phyloP scores from a whole-genome alignment of 2,888 invertebrate genomes.

The Shargacucullia verbasci region DNA sequence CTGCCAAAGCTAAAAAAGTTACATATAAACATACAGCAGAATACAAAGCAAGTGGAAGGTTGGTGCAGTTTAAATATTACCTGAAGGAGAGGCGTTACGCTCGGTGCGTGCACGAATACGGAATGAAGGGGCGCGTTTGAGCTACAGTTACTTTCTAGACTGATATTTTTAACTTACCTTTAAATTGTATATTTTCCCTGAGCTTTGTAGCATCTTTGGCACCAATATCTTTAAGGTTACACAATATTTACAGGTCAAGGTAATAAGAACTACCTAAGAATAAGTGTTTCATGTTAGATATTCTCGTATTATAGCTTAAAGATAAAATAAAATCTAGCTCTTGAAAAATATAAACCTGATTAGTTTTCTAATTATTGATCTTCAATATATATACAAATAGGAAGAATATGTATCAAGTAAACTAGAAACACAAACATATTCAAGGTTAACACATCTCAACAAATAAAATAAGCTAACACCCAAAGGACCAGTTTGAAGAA shows the following conservation, averaged over 20 bases:
- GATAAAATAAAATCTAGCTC: too few species aligned
- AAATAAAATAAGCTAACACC: constrained; percentile 22
- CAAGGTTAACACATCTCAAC: background rate
- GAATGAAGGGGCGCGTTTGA: constrained; percentile 58
- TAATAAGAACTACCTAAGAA: too few species aligned
- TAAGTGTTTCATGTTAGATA: too few species aligned
- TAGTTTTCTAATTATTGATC: too few species aligned
- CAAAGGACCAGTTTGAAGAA: constrained; percentile 36
- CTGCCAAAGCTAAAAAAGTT: background rate
- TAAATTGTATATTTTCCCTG: background rate
- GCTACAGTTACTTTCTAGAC: constrained; percentile 13
- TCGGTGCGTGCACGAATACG: constrained; percentile 63
- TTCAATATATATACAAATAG: too few species aligned
- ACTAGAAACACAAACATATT: background rate
- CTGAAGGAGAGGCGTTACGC: constrained; percentile 43
- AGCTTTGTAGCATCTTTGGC: background rate
- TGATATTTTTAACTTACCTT: constrained; percentile 1
- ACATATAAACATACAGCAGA: background rate
- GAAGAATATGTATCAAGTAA: too few species aligned
- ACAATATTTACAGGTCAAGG: too few species aligned
- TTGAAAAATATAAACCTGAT: too few species aligned
- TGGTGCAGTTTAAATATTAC: constrained; percentile 61
- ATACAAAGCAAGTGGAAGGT: constrained; percentile 2
- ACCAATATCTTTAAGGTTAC: too few species aligned
- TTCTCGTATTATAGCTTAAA: too few species aligned